phyloP scores from a whole-genome alignment of 2,888 invertebrate genomes.

The Herminia tarsipennalis region DNA sequence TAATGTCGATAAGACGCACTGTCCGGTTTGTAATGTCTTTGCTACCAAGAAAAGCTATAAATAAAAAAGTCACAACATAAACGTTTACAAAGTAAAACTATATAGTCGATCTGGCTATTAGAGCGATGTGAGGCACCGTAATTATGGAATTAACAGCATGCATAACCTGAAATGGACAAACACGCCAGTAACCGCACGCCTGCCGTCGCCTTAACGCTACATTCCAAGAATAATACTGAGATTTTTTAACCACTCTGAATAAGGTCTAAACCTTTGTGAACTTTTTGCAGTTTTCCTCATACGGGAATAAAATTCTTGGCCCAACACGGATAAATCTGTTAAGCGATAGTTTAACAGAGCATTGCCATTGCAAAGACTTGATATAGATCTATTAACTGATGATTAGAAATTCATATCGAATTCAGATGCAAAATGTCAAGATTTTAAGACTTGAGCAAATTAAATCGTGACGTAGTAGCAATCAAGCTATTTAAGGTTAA shows the following conservation, averaged over 20 bases:
- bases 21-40: constrained; percentile 1
- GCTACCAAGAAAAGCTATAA: constrained; percentile 16
- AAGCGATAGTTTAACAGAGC: too few species aligned
- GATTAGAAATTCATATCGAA: too few species aligned
- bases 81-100: constrained; percentile 43
- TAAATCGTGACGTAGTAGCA: too few species aligned
- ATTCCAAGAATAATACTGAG: constrained; percentile 59
- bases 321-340: background rate
- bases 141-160: constrained; percentile 67
- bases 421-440: too few species aligned
- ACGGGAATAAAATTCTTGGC: background rate
- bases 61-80: constrained; percentile 11
- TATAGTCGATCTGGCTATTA: constrained; percentile 62
- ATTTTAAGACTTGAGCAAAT: too few species aligned
- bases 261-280: constrained; percentile 34
- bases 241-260: constrained; percentile 44
- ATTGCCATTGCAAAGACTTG: too few species aligned
- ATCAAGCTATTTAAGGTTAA: too few species aligned
- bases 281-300: background rate
- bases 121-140: constrained; percentile 56
- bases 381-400: too few species aligned
- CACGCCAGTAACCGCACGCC: constrained; percentile 53
- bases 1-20: background rate
- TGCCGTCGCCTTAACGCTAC: constrained; percentile 46
- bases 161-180: constrained; percentile 68